A percentile compares a stretch with the other conserved stretches of the same genome.
phyloP scores from a whole-genome alignment of 2,113 vertebrate species.

The Gymnogyps californianus region DNA sequence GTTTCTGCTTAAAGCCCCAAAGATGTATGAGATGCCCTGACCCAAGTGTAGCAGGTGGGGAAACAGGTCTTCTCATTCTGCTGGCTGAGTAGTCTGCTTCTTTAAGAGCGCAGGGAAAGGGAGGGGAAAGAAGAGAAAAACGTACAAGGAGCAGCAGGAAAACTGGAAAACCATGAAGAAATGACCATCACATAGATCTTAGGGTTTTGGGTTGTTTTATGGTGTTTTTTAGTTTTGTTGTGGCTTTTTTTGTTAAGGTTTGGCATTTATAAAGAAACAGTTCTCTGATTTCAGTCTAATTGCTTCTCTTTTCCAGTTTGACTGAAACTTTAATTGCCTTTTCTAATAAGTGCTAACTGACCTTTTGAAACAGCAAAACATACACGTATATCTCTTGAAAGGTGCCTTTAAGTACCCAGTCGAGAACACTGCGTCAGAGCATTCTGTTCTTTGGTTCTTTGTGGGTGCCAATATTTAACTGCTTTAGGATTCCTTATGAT shows the following conservation, averaged over 20 bases:
- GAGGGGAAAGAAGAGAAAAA: background rate
- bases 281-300: background rate
- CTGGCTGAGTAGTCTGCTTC: background rate
- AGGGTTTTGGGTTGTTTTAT: background rate
- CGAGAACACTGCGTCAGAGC: background rate
- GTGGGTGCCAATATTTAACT: conserved; percentile 4
- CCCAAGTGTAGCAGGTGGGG: background rate
- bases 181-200: background rate
- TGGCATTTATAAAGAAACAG: background rate
- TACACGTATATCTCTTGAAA: conserved; percentile 14
- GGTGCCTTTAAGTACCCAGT: conserved; percentile 27
- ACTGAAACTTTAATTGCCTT: conserved; percentile 39
- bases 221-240: background rate
- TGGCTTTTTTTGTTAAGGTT: background rate
- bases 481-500: conserved; percentile 13
- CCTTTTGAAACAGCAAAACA: conserved; percentile 22
- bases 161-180: background rate
- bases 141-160: background rate
- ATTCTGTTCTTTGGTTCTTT: background rate
- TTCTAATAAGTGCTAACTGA: conserved; percentile 33
- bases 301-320: conserved; percentile 2
- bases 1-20: background rate
- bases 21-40: background rate
- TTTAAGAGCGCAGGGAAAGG: background rate
- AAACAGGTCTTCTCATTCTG: background rate